Percentiles rank a stretch among this genome's conserved stretches.
Evolutionary conservation across 30 jellyfish, hydroid and myxozoan species (phyloP).

Genomic region (Turritopsis dohrnii): DNA sequence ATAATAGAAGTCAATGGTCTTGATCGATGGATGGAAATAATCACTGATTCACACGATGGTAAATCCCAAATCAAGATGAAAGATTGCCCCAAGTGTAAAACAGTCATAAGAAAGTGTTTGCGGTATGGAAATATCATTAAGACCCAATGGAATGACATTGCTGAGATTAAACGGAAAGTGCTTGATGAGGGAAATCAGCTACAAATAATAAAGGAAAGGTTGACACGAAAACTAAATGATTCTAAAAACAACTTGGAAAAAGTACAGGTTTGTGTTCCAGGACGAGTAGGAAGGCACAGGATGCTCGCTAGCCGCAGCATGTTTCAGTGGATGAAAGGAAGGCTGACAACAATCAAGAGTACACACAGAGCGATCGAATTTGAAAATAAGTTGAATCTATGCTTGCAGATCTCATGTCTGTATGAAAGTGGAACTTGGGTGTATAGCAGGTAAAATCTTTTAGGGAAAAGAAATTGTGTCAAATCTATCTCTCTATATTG

Average conservation of each 20-base stretch:
- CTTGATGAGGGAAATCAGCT: background rate
- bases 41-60: background rate
- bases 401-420: background rate
- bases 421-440: background rate
- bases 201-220: background rate
- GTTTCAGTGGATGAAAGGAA: background rate
- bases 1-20: conserved; percentile 47
- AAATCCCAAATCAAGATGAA: conserved; percentile 25
- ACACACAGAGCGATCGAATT: background rate
- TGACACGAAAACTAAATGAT: background rate
- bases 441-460: background rate
- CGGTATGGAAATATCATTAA: conserved; percentile 52
- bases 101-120: conserved; percentile 36
- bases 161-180: conserved; percentile 26
- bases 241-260: too few relatives aligned
- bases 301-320: too few relatives aligned
- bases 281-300: too few relatives aligned
- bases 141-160: conserved; percentile 29
- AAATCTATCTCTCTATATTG: too few relatives aligned
- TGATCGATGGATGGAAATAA: conserved; percentile 53
- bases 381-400: background rate
- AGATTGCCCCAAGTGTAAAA: conserved; percentile 62
- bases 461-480: too few relatives aligned
- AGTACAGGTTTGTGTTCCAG: background rate
- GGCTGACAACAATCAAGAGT: background rate